These are phyloP conservation scores for Teleiodes luculella DNA, from an alignment of 2,888 invertebrate species.

Conservation along the genomic window DNA sequence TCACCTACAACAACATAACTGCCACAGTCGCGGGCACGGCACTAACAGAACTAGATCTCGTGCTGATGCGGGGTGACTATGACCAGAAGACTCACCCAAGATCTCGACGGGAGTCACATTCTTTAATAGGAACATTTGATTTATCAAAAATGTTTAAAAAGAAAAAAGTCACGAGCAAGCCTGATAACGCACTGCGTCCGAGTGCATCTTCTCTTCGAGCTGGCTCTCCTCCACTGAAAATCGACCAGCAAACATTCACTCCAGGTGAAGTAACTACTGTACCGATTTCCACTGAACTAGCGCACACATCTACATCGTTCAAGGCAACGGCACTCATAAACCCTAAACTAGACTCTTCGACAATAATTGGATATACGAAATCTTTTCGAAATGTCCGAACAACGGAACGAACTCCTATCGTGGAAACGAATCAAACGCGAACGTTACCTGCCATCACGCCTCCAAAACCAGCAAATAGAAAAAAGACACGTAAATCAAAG, in stretches of 20 bases:
- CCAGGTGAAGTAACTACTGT: neutral
- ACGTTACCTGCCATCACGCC: neutral
- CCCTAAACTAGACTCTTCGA: neutral
- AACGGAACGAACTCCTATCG: neutral
- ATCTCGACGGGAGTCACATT: constrained; percentile 40
- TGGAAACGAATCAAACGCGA: neutral
- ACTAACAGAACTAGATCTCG: neutral
- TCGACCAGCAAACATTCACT: neutral
- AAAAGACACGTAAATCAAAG: constrained; percentile 1
- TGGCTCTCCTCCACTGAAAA: neutral
- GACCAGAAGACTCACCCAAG: constrained; percentile 11
- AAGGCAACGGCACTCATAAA: neutral
- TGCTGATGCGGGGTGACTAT: neutral
- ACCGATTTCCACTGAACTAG: neutral
- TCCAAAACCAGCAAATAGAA: neutral
- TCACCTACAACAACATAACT: too few relatives aligned
- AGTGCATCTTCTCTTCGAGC: constrained; percentile 40
- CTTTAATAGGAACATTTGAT: constrained; percentile 59
- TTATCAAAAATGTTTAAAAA: constrained; percentile 54
- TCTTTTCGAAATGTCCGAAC: neutral
- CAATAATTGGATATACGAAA: neutral
- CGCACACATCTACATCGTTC: neutral
- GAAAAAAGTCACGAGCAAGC: constrained; percentile 29
- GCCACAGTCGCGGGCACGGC: constrained; percentile 1
- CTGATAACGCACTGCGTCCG: constrained; percentile 21